Evolutionary conservation across 2,888 invertebrate genomes (phyloP).

Genomic region (Ormyrus thymus): DNA sequence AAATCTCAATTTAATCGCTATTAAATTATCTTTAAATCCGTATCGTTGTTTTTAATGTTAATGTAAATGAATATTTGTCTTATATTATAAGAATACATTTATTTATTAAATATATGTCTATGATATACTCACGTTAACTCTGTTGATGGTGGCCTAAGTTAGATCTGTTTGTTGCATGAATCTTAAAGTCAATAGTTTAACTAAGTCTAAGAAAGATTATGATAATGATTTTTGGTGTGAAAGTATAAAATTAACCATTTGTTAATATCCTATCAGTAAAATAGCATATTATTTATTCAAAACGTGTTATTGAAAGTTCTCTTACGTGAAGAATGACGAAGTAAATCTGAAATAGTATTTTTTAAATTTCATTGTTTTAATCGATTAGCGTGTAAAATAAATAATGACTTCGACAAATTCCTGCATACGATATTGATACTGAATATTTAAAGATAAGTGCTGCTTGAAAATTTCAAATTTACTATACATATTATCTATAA

Average conservation of each 20-base stretch:
- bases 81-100: slow-evolving; percentile 26
- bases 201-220: slow-evolving; percentile 16
- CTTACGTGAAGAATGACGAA: too few species aligned
- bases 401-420: slow-evolving; percentile 18
- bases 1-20: slow-evolving; percentile 3
- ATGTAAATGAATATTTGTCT: slow-evolving; percentile 3
- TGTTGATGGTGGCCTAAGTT: slow-evolving; percentile 43
- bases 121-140: slow-evolving; percentile 21
- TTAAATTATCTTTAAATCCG: slow-evolving; percentile 2
- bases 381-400: not conserved
- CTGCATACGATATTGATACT: slow-evolving; percentile 16
- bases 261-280: too few species aligned
- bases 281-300: too few species aligned
- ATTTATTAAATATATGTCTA: slow-evolving; percentile 5
- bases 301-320: too few species aligned
- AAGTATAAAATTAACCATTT: slow-evolving; percentile 8
- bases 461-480: slow-evolving; percentile 5
- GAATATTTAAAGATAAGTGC: slow-evolving; percentile 22
- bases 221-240: slow-evolving; percentile 5
- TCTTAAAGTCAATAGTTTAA: slow-evolving; percentile 12
- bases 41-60: not conserved
- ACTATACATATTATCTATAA: slow-evolving; percentile 46
- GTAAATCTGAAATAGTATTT: too few species aligned
- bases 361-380: too few species aligned
- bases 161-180: slow-evolving; percentile 21